Evolutionary conservation across 2,797 vertebrate genomes (phyloP).

Genomic region (Hylomyscus alleni): DNA sequence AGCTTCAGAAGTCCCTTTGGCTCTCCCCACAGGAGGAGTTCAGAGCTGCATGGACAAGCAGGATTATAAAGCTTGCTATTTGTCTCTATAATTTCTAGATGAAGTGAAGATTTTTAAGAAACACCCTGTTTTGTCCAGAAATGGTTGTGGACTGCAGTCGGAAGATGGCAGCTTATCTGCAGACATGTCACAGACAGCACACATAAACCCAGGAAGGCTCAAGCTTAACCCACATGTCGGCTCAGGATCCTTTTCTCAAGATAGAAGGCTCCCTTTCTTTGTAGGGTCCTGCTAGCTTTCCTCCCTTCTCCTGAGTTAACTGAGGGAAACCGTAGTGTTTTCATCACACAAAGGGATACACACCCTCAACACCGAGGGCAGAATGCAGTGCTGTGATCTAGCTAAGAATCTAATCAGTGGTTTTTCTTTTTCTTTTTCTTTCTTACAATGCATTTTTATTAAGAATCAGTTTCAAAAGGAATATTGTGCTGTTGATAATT

Average conservation of each 20-base stretch:
- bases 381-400: not conserved
- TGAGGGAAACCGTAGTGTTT: not conserved
- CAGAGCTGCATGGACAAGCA: not conserved
- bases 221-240: not conserved
- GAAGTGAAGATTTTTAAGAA: not conserved
- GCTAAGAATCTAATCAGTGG: constrained; percentile 24
- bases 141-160: not conserved
- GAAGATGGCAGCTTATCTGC: not conserved
- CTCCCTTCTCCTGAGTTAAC: not conserved
- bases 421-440: not conserved
- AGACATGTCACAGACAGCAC: not conserved
- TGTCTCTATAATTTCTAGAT: not conserved
- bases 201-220: not conserved
- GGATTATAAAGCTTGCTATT: not conserved
- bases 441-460: not conserved
- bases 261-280: constrained; percentile 2
- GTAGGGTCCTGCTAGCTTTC: not conserved
- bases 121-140: not conserved
- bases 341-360: not conserved
- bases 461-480: constrained; percentile 53
- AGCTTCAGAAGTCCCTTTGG: not conserved
- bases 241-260: not conserved
- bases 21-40: not conserved
- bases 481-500: not conserved
- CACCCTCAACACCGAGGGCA: not conserved